Percentiles rank a stretch among this genome's conserved stretches.
These are phyloP conservation scores for Glossophaga mutica DNA, from an alignment of 2,797 vertebrate species.

Conservation along the genomic window DNA sequence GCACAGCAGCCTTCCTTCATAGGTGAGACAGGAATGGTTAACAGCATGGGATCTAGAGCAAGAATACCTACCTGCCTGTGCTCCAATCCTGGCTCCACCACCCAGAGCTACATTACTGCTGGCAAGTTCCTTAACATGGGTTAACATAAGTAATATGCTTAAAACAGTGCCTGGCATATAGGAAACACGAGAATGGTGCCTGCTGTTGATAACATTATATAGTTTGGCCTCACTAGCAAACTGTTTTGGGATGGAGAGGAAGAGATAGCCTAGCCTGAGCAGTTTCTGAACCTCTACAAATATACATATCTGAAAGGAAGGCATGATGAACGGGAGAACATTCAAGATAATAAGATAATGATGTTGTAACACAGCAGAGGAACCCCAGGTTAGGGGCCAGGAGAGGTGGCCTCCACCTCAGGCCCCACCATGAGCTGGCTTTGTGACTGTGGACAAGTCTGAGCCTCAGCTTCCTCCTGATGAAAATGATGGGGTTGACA, in stretches of 20 bases:
- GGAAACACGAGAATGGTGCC: not conserved
- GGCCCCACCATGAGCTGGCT: not conserved
- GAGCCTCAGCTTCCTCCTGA: not conserved
- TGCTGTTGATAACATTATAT: not conserved
- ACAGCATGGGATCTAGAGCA: not conserved
- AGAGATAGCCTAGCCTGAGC: not conserved
- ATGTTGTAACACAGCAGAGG: rapidly evolving
- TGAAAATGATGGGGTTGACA: not conserved
- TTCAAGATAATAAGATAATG: too few species aligned
- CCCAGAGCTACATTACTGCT: not conserved
- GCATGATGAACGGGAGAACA: not conserved
- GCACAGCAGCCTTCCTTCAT: not conserved
- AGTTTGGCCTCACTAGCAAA: not conserved
- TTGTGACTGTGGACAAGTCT: not conserved
- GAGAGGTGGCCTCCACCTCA: not conserved
- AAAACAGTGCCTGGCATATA: not conserved
- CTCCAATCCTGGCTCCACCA: not conserved
- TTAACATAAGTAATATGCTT: not conserved
- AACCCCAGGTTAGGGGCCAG: rapidly evolving
- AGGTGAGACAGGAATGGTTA: not conserved
- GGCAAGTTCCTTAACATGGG: not conserved
- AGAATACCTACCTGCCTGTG: not conserved
- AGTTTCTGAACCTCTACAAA: not conserved
- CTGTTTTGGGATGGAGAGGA: not conserved
- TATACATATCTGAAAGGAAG: not conserved